Base-by-base conservation (phyloP, 2,113 vertebrate species). In the Eira barbara region DNA sequence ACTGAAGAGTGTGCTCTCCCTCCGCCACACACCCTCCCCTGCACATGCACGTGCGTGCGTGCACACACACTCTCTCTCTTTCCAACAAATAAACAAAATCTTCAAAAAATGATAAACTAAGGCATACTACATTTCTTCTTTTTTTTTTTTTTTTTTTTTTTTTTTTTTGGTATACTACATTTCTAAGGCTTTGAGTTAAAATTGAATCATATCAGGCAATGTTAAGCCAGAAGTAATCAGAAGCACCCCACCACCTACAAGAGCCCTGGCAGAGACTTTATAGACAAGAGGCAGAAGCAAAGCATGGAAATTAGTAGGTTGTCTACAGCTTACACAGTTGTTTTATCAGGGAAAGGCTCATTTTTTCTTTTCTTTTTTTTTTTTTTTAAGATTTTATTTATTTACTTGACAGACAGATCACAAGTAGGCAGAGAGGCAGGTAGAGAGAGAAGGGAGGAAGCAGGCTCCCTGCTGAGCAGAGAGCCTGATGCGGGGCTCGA, bases 131-230 rank as follows among this genome's bases (percentile, higher is more conserved):
- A 18, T n/a, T 39, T 83, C 73, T 67, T n/a, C n/a, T n/a, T n/a
- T n/a, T n/a, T n/a, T n/a, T n/a, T n/a, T n/a, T n/a, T n/a, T n/a
- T n/a, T n/a, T n/a, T n/a, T n/a, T n/a, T n/a, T n/a, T n/a, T n/a
- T n/a, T n/a, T n/a, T n/a, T n/a, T n/a, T n/a, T n/a, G 47, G 47
- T 18, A 20, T 82, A 63, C 15, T 65, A 82, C 6, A 18, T n/a
- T 39, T 83, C 73, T 67, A 93, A 73, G 84, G 67, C 67, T 76
- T 4, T 67, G 67, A 83, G 31, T 10, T 55, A 93, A 89, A 82
- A 17, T 11, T 0, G 0, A 47, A 27, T 27, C 29, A 34, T 39
- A 69, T 39, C 34, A 29, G 49, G 69, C 69, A 47, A n/a, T 20
- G 36, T 21, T 31, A 83, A 78, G 76, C 59, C 13, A 25, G 34